Conservation (phyloP, 2,888 invertebrate genomes). For the Cataglyphis livida region DNA sequence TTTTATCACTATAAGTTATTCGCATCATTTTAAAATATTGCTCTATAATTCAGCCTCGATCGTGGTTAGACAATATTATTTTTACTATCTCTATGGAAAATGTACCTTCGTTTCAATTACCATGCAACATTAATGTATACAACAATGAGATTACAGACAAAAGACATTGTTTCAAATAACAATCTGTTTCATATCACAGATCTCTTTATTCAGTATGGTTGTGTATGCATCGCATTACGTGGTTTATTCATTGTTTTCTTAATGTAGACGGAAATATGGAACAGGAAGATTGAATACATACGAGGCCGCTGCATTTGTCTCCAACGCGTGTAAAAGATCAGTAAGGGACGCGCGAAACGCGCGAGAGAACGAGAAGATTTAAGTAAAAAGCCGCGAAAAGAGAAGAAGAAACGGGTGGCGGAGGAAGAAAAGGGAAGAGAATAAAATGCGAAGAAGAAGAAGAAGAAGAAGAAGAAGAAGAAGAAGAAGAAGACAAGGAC, state of each 20-base stretch:
- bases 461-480: constrained; percentile 44
- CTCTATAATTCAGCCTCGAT: background rate
- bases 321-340: constrained; percentile 72
- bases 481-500: constrained; percentile 57
- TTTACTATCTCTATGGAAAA: background rate
- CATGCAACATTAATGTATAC: background rate
- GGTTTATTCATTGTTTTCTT: constrained; percentile 50
- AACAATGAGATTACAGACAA: background rate
- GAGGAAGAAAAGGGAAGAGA: constrained; percentile 35
- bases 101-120: background rate
- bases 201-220: background rate
- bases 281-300: constrained; percentile 55
- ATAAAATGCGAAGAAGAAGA: constrained; percentile 59
- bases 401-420: constrained; percentile 22
- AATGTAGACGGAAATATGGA: constrained; percentile 65
- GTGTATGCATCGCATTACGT: background rate
- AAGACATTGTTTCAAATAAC: background rate
- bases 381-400: constrained; percentile 74
- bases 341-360: constrained; percentile 72
- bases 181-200: background rate
- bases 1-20: background rate
- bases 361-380: constrained; percentile 76
- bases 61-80: background rate
- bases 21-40: background rate
- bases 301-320: constrained; percentile 72